These are phyloP conservation scores for Sternotherus odoratus DNA, from an alignment of 2,797 vertebrate genomes.

Conservation along the genomic window DNA sequence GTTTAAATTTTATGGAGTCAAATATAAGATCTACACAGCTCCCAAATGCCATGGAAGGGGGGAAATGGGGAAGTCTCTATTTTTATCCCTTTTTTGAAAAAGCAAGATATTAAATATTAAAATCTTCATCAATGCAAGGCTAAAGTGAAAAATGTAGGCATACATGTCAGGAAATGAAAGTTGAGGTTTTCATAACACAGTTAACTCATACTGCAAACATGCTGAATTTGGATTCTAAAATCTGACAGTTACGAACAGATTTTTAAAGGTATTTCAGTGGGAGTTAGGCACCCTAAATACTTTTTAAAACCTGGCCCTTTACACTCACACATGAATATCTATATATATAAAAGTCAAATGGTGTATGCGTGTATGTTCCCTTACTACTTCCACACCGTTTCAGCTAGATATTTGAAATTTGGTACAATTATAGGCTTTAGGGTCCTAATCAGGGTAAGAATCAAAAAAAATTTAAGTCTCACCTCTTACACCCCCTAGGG, in stretches of 20 bases:
- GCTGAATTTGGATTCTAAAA: neutral
- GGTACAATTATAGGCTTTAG: too few relatives aligned
- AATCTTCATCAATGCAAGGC: neutral
- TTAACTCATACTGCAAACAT: neutral
- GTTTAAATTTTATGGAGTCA: neutral
- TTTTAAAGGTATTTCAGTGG: neutral
- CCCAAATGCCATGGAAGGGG: neutral
- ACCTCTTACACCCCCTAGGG: too few relatives aligned
- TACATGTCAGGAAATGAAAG: neutral
- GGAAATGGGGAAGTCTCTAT: neutral
- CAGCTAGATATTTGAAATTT: too few relatives aligned
- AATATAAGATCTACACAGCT: conserved; percentile 25
- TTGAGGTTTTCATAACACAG: neutral
- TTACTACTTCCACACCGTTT: too few relatives aligned
- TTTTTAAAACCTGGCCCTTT: neutral
- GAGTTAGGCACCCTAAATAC: neutral
- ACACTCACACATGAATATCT: neutral
- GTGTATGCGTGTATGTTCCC: too few relatives aligned
- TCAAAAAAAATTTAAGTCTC: too few relatives aligned
- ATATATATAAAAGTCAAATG: too few relatives aligned
- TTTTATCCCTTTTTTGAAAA: conserved; percentile 10
- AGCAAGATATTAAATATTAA: neutral
- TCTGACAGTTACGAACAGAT: neutral
- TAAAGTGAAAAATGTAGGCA: neutral
- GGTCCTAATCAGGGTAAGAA: too few relatives aligned